Base-by-base conservation (phyloP, 2,888 invertebrate species). In the Tortrix viridana region DNA sequence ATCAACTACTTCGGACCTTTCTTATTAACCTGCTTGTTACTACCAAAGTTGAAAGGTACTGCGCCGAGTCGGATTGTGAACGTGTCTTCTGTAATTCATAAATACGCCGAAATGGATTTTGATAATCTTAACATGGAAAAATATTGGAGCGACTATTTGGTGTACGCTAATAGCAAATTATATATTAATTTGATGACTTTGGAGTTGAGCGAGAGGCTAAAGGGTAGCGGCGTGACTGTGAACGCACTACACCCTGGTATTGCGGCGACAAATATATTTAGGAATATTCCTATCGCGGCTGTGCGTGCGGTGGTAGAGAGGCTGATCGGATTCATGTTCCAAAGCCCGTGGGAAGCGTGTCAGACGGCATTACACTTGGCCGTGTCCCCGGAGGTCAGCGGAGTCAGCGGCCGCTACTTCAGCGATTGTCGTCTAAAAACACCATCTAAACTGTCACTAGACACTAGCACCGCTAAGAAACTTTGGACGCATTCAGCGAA, bases 171-270 rank as follows among this genome's bases (percentile, higher is more conserved):
- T 65, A 89, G 87, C 68, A 95, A 96, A 86, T 82, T 96, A 63
- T 95, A 94, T 43, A 89, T 94, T 67, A 88, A 95, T 70, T 80
- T 96, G 46, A 95, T 95, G 84, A 94, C 95, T 0, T 84, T 86
- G 69, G 92, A 94, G 78, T 77, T 94, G 32, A 86, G 93, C 1
- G 82, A 82, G 60, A 81, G 78, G 75, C 72, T 94, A 47, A 68
- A 88, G 84, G 93, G 93, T 88, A 70, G 67, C 38, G 92, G 91
- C 43, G 93, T 95, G 0, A 94, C 93, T 1, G 93, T 92, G 18
- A 94, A 94, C 77, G 89, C 93, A 19, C 84, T 94, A 38, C 95
- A 96, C 82, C 96, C 96, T 16, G 96, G 96, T 23, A 83, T 95
- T 43, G 94, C 95, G 3, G 92, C 93, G 48, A 95, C 96, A 1